Percentiles rank a stretch among this genome's conserved stretches.
Evolutionary conservation across 1,140 invertebrate genomes (phyloP).

Genomic region (Lordiphosa stackelbergi): DNA sequence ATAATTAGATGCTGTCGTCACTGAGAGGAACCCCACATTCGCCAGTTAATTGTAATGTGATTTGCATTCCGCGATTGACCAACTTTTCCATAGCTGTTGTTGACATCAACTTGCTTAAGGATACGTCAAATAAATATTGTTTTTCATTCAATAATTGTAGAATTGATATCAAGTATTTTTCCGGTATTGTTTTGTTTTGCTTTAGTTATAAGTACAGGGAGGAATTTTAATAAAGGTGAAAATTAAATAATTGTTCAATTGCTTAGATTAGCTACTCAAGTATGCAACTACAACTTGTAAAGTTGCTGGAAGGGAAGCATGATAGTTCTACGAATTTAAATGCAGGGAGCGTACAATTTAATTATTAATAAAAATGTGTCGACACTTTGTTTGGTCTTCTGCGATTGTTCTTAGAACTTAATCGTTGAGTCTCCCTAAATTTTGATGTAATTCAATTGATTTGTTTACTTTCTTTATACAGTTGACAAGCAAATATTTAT

Average conservation of each 20-base stretch:
- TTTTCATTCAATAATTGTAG: background rate
- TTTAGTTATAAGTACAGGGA: background rate
- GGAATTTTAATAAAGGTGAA: no score
- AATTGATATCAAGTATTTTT: conserved; percentile 13
- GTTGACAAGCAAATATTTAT: background rate
- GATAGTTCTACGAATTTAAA: no score
- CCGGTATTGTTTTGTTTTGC: background rate
- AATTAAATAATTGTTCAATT: no score
- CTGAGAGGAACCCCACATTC: conserved; percentile 25
- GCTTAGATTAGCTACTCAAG: no score
- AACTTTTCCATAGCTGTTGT: conserved; percentile 24
- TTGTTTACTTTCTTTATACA: no score
- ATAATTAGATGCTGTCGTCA: conserved; percentile 16
- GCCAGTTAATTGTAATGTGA: conserved; percentile 6
- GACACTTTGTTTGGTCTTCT: no score
- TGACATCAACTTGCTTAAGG: conserved; percentile 20
- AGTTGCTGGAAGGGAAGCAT: no score
- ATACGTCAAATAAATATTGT: background rate
- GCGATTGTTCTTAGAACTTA: background rate
- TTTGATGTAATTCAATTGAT: no score
- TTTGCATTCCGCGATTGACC: conserved; percentile 15
- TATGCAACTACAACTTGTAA: no score
- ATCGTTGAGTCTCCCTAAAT: background rate
- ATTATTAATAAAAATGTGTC: no score
- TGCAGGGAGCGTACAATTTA: background rate